These are phyloP conservation scores for Thermophis baileyi DNA, from an alignment of 2,113 vertebrate genomes.

Conservation along the genomic window DNA sequence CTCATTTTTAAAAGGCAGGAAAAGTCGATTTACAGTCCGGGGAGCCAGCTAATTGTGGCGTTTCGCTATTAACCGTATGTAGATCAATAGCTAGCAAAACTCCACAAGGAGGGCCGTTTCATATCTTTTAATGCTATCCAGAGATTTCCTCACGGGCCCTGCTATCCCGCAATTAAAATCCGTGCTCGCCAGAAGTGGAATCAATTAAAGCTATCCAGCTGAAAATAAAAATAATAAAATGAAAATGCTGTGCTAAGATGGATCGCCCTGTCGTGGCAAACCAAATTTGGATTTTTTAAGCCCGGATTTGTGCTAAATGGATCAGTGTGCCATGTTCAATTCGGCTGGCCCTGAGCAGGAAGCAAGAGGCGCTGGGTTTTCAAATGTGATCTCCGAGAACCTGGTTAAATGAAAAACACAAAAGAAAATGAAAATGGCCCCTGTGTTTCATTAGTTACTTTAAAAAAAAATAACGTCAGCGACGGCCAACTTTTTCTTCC, in stretches of 20 bases:
- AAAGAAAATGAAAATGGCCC: neutral
- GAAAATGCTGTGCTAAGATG: neutral
- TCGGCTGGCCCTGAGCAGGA: neutral
- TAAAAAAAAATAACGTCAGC: neutral
- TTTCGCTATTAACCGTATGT: neutral
- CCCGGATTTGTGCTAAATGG: neutral
- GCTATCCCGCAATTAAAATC: neutral
- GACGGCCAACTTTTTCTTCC: neutral
- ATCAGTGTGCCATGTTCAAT: neutral
- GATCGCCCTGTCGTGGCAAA: neutral
- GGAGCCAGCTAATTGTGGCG: slow-evolving; percentile 5
- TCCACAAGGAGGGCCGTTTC: neutral
- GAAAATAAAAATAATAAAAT: neutral
- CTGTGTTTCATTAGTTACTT: neutral
- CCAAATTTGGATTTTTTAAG: neutral
- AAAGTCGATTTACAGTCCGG: neutral
- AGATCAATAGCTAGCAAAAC: neutral
- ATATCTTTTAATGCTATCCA: neutral
- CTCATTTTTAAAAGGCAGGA: neutral
- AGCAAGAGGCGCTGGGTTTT: neutral
- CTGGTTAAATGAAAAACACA: neutral
- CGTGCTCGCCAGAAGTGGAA: neutral
- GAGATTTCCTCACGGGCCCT: neutral
- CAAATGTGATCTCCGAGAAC: neutral
- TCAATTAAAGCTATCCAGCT: neutral